Conservation (phyloP, 2,797 vertebrate species). For the Argentina silus region DNA sequence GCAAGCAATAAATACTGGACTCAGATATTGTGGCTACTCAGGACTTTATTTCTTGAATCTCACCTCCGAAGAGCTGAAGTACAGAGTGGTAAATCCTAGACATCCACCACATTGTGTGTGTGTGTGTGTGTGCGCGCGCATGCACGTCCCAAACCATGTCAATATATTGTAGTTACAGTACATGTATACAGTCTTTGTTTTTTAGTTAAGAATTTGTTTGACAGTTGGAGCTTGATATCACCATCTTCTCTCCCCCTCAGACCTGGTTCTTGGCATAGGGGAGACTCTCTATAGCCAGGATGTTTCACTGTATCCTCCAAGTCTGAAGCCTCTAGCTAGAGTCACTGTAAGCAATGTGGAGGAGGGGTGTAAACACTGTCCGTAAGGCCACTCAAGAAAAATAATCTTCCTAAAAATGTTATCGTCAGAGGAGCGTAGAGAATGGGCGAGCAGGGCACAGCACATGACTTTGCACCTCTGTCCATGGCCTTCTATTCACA, state of each 20-base stretch:
- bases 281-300: neutral
- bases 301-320: neutral
- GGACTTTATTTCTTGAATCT: too few species aligned
- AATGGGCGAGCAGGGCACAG: neutral
- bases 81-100: too few species aligned
- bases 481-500: constrained; percentile 4
- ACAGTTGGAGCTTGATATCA: neutral
- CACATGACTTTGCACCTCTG: constrained; percentile 7
- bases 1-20: too few species aligned
- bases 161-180: neutral
- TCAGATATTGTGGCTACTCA: too few species aligned
- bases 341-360: neutral
- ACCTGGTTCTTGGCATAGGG: too few species aligned
- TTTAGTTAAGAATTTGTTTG: neutral
- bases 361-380: too few species aligned
- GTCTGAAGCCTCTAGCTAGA: neutral
- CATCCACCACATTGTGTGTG: neutral
- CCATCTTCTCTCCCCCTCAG: neutral
- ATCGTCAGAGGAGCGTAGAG: too few species aligned
- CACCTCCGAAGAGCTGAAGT: too few species aligned
- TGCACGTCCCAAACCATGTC: neutral
- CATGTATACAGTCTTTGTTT: neutral
- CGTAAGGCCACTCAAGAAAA: too few species aligned
- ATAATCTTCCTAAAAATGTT: too few species aligned
- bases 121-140: neutral